Conservation (phyloP, 2,113 vertebrate genomes). For the Onychorhynchus coronatus region DNA sequence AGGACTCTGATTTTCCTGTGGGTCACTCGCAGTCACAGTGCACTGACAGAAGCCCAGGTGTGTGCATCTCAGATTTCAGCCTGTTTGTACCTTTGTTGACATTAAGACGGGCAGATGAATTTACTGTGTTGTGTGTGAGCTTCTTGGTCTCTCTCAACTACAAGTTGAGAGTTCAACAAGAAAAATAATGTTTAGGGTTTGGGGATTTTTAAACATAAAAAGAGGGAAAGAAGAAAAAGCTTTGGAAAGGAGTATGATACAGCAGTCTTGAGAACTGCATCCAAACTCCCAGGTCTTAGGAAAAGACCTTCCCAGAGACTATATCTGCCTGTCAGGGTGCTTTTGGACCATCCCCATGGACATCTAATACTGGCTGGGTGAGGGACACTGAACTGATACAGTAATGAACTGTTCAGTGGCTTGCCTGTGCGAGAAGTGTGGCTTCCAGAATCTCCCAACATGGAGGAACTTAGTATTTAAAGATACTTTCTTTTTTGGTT, state of each 20-base stretch:
- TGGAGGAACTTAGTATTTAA: background rate
- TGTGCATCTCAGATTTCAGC: background rate
- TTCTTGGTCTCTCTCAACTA: background rate
- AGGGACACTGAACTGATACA: background rate
- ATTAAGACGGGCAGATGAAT: background rate
- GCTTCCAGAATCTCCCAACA: background rate
- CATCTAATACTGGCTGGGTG: background rate
- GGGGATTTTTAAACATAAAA: background rate
- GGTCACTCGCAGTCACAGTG: background rate
- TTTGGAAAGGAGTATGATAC: background rate
- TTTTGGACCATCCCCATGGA: background rate
- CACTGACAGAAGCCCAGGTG: background rate
- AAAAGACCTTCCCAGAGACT: background rate
- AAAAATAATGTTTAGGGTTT: background rate
- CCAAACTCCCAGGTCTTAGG: background rate
- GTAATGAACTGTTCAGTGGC: background rate
- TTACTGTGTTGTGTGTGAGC: background rate
- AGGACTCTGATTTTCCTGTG: background rate
- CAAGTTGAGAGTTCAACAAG: too few species aligned
- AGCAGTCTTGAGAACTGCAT: background rate
- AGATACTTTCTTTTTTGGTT: background rate
- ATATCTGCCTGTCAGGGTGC: background rate
- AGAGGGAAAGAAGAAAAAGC: fast-evolving
- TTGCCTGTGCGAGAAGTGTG: background rate
- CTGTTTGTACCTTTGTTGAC: background rate